These are phyloP conservation scores for Pachycephala philippinensis DNA, from an alignment of 2,113 vertebrate species.

Conservation along the genomic window DNA sequence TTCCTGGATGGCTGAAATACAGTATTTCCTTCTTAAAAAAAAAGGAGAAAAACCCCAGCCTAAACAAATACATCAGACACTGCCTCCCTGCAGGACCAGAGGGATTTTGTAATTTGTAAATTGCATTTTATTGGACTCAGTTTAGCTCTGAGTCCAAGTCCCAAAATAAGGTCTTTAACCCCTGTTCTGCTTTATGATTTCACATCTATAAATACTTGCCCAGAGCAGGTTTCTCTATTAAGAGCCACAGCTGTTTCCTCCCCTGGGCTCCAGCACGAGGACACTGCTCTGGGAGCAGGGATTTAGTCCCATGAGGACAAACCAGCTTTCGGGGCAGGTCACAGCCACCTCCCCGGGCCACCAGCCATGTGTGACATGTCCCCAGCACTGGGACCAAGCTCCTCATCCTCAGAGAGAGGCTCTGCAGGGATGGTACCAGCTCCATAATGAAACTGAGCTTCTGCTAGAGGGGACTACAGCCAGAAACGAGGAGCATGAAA, in stretches of 20 bases:
- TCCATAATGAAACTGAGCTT: accelerated
- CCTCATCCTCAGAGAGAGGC: accelerated
- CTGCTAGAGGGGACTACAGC: background rate
- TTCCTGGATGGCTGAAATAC: background rate
- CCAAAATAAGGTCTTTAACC: slow-evolving; percentile 10
- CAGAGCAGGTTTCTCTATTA: background rate
- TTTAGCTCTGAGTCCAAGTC: background rate
- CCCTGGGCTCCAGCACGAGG: background rate
- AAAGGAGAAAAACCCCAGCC: background rate
- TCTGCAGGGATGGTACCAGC: background rate
- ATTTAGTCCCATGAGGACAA: background rate
- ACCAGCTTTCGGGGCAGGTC: background rate
- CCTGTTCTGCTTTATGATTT: background rate
- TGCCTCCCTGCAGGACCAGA: background rate
- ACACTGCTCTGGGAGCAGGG: accelerated
- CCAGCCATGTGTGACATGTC: accelerated
- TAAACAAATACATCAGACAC: background rate
- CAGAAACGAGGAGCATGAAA: accelerated
- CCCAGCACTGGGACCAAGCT: background rate
- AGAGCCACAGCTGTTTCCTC: background rate
- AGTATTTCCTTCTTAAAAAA: background rate
- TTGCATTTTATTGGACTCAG: background rate
- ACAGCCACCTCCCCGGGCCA: background rate
- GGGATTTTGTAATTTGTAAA: slow-evolving; percentile 3
- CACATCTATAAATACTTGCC: slow-evolving; percentile 15